Percentiles rank a stretch among this genome's conserved stretches.
phyloP scores from a whole-genome alignment of 2,113 vertebrate genomes.

The Hydrolagus affinis region DNA sequence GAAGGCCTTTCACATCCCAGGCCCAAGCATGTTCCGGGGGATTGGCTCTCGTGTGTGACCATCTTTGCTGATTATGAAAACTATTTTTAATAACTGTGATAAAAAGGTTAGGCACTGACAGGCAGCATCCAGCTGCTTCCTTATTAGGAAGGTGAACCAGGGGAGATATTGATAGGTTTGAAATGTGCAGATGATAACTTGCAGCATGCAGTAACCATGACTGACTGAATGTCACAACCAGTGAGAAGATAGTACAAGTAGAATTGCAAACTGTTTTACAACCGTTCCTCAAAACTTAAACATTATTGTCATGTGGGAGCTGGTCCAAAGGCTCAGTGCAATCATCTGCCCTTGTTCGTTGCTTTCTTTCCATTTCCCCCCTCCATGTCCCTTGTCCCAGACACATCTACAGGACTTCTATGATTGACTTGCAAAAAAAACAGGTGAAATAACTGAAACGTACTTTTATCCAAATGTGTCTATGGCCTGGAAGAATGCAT shows the following conservation, averaged over 20 bases:
- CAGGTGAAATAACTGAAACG: no score
- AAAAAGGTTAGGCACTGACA: slow-evolving; percentile 54
- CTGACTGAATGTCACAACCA: not conserved
- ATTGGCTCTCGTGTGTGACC: not conserved
- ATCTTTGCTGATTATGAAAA: slow-evolving; percentile 48
- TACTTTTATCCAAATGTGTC: no score
- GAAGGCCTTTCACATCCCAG: not conserved
- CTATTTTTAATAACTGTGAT: slow-evolving; percentile 67
- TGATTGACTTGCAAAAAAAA: no score
- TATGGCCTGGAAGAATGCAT: no score
- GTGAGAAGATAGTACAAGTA: not conserved
- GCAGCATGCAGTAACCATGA: not conserved
- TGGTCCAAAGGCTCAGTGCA: no score
- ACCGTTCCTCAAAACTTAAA: no score
- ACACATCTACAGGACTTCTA: no score
- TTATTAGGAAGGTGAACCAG: slow-evolving; percentile 52
- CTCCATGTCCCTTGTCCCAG: no score
- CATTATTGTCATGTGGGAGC: no score
- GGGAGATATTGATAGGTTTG: not conserved
- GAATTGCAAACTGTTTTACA: no score
- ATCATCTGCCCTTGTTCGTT: no score
- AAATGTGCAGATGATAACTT: not conserved
- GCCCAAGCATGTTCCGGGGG: not conserved
- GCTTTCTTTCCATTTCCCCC: no score
- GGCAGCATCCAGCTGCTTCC: slow-evolving; percentile 48